These are phyloP conservation scores for Acipenser ruthenus DNA, from an alignment of 2,797 vertebrate species.

Conservation along the genomic window DNA sequence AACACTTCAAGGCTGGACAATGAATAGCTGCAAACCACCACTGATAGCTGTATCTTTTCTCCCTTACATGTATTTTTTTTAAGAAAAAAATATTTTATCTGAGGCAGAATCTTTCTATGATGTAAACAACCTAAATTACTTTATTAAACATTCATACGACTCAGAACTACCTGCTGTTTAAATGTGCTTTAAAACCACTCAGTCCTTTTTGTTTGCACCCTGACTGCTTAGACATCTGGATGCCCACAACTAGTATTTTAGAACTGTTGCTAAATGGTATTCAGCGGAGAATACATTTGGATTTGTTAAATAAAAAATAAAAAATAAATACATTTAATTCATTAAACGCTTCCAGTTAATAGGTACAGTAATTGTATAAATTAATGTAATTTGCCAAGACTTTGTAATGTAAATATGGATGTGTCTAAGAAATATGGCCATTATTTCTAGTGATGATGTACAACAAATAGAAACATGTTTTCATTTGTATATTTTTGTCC, in stretches of 20 bases:
- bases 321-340: no score
- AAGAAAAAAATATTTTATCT: not conserved
- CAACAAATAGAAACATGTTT: no score
- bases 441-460: no score
- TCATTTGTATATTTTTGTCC: no score
- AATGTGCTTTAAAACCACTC: conserved; percentile 22
- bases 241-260: conserved; percentile 21
- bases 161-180: not conserved
- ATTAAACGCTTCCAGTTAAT: no score
- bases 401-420: no score
- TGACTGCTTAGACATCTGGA: conserved; percentile 24
- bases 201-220: conserved; percentile 23
- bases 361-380: no score
- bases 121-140: not conserved
- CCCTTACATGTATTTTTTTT: not conserved
- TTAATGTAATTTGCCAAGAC: no score
- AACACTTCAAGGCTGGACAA: not conserved
- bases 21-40: not conserved
- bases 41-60: not conserved
- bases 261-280: not conserved
- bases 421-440: no score
- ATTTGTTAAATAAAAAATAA: no score
- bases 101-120: not conserved
- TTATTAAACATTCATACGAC: not conserved
- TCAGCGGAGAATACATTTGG: no score